phyloP scores from a whole-genome alignment of 1,140 invertebrate species.

The Linepithema humile region DNA sequence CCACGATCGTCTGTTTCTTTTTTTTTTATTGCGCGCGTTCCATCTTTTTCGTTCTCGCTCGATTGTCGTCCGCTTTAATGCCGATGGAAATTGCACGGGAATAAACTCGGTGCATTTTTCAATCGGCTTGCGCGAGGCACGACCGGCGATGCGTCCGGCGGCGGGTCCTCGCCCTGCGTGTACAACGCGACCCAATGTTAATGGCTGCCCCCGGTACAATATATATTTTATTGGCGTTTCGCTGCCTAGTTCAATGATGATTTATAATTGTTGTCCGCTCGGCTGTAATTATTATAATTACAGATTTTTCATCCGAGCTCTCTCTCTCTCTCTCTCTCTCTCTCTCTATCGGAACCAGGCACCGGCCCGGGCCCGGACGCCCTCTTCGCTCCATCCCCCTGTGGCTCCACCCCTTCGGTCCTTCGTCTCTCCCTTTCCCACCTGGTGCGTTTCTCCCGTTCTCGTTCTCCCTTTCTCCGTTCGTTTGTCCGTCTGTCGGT shows the following conservation, averaged over 20 bases:
- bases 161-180: not conserved
- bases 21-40: conserved; percentile 37
- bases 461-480: conserved; percentile 60
- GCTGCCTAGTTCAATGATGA: conserved; percentile 81
- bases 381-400: conserved; percentile 67
- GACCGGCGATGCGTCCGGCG: conserved; percentile 18
- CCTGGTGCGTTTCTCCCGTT: conserved; percentile 25
- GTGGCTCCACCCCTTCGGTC: conserved; percentile 72
- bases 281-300: conserved; percentile 82
- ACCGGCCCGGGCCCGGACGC: conserved; percentile 64
- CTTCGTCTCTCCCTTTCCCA: conserved; percentile 69
- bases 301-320: conserved; percentile 76
- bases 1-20: conserved; percentile 12
- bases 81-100: conserved; percentile 68
- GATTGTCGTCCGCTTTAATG: conserved; percentile 68
- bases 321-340: conserved; percentile 67
- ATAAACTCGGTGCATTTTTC: conserved; percentile 70
- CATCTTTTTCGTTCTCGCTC: conserved; percentile 60
- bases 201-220: conserved; percentile 52
- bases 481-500: conserved; percentile 64
- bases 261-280: conserved; percentile 80
- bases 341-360: no score
- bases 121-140: conserved; percentile 43
- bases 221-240: conserved; percentile 77
- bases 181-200: conserved; percentile 48